phyloP scores from a whole-genome alignment of 2,888 invertebrate genomes.

The Odontothrips loti region DNA sequence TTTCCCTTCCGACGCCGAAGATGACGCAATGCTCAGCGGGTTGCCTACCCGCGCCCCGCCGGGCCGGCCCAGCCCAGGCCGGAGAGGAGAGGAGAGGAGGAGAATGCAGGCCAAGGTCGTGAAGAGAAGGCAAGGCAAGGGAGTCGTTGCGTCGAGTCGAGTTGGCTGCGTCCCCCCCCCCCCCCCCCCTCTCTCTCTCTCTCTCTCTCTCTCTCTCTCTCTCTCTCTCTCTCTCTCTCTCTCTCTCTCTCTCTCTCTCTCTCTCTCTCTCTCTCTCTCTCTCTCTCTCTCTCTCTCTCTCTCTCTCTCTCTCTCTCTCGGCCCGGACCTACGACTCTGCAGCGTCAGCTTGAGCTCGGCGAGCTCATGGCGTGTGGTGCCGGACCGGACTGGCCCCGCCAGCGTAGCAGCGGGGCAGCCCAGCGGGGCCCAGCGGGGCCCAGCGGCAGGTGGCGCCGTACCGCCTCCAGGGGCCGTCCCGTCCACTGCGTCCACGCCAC shows the following conservation, averaged over 20 bases:
- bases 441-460: too few relatives aligned
- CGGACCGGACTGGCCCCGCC: too few relatives aligned
- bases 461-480: too few relatives aligned
- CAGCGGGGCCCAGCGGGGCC: too few relatives aligned
- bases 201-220: neutral
- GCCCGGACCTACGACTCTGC: neutral
- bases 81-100: neutral
- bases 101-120: neutral
- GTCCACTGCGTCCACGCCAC: too few relatives aligned
- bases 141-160: neutral
- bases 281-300: too few relatives aligned
- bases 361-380: too few relatives aligned
- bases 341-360: too few relatives aligned
- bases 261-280: too few relatives aligned
- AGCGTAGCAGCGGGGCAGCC: too few relatives aligned
- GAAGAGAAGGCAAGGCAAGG: neutral
- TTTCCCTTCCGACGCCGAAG: neutral
- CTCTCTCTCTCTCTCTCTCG: neutral
- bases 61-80: neutral
- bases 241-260: too few relatives aligned
- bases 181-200: neutral
- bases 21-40: neutral
- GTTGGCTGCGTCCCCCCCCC: neutral
- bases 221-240: neutral
- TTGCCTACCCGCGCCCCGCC: neutral